Evolutionary conservation across 2,888 invertebrate species (phyloP).

Genomic region (Drosophila histrio): DNA sequence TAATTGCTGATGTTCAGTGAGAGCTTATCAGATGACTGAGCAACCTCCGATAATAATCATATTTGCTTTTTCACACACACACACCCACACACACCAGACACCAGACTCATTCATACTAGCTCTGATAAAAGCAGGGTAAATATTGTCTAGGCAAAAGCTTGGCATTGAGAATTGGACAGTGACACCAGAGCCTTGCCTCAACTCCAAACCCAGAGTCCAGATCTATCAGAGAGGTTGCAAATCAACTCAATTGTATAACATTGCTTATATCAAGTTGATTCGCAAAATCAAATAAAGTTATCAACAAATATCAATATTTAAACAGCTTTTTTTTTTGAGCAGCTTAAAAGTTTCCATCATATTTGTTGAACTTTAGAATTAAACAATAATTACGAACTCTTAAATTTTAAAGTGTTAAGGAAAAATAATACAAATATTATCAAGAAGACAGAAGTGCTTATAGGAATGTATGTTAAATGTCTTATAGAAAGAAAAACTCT

Average conservation of each 20-base stretch:
- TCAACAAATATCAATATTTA: slow-evolving; percentile 40
- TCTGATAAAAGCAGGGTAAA: slow-evolving; percentile 32
- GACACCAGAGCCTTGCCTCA: slow-evolving; percentile 6
- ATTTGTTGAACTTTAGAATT: background rate
- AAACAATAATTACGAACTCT: background rate
- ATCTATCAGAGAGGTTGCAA: slow-evolving; percentile 12
- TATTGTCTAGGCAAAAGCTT: slow-evolving; percentile 26
- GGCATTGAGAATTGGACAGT: slow-evolving; percentile 39
- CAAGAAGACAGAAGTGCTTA: too few relatives aligned
- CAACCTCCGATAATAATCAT: slow-evolving; percentile 31
- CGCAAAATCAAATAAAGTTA: slow-evolving; percentile 10
- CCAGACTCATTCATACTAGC: background rate
- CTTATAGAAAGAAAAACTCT: background rate
- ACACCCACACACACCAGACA: too few relatives aligned
- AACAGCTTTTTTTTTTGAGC: slow-evolving; percentile 33
- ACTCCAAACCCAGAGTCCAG: background rate
- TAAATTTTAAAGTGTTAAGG: too few relatives aligned
- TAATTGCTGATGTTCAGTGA: slow-evolving; percentile 14
- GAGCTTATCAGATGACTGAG: slow-evolving; percentile 22
- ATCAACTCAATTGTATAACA: slow-evolving; percentile 30
- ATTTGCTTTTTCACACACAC: slow-evolving; percentile 21
- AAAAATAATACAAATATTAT: too few relatives aligned
- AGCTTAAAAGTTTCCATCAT: background rate
- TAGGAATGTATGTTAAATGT: too few relatives aligned
- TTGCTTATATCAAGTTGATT: slow-evolving; percentile 33